A percentile compares a stretch with the other conserved stretches of the same genome.
These are phyloP conservation scores for Acanthisitta chloris DNA, from an alignment of 2,113 vertebrate genomes.

Conservation along the genomic window DNA sequence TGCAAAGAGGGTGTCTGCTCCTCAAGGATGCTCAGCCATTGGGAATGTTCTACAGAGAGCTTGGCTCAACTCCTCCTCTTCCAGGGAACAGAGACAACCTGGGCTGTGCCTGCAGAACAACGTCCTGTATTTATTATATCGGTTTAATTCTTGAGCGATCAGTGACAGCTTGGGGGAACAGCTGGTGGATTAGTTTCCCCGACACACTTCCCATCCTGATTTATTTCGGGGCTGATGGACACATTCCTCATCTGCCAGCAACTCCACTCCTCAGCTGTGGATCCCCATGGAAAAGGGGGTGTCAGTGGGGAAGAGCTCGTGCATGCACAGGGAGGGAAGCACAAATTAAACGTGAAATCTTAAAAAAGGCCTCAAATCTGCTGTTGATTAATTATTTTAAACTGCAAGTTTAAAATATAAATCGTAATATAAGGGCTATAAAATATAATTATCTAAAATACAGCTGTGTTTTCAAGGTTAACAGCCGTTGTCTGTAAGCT, in stretches of 20 bases:
- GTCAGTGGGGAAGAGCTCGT: neutral
- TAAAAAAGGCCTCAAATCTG: neutral
- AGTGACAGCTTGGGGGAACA: neutral
- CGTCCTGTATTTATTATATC: accelerated
- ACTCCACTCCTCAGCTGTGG: accelerated
- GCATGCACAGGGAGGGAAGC: accelerated
- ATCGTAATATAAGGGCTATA: neutral
- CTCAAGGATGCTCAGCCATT: neutral
- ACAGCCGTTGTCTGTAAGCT: neutral
- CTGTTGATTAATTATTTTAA: neutral
- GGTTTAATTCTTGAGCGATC: neutral
- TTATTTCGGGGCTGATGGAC: neutral
- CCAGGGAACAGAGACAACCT: accelerated
- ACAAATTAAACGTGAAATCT: neutral
- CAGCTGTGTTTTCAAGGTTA: neutral
- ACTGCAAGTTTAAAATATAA: neutral
- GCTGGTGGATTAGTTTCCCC: neutral
- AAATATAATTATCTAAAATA: neutral
- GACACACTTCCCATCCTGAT: neutral
- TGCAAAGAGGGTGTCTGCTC: accelerated
- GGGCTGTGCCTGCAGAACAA: neutral
- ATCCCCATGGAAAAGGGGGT: neutral
- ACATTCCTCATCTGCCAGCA: neutral
- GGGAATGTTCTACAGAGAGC: neutral
- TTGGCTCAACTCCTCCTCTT: neutral